Conservation (phyloP, 2,797 vertebrate genomes). For the Acanthopagrus latus region DNA sequence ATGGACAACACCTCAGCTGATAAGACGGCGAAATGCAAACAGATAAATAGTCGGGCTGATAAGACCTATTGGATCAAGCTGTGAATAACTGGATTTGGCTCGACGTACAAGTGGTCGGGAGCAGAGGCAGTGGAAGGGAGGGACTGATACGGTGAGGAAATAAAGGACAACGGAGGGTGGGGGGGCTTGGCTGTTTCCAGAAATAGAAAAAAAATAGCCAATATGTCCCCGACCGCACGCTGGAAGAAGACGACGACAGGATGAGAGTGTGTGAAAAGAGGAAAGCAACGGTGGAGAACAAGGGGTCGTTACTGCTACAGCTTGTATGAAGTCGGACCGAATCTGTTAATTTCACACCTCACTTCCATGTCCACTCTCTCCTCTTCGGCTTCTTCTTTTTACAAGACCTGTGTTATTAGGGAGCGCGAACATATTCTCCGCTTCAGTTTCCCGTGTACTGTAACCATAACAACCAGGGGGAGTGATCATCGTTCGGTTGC, state of each 20-base stretch:
- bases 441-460: slow-evolving; percentile 42
- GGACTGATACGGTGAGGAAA: slow-evolving; percentile 33
- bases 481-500: slow-evolving; percentile 24
- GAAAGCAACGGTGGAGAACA: slow-evolving; percentile 53
- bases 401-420: slow-evolving; percentile 48
- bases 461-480: slow-evolving; percentile 68
- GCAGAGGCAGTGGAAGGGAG: slow-evolving; percentile 28
- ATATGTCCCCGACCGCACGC: slow-evolving; percentile 34
- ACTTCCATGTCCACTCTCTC: slow-evolving; percentile 50
- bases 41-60: slow-evolving; percentile 56
- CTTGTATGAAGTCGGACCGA: slow-evolving; percentile 56
- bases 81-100: slow-evolving; percentile 46
- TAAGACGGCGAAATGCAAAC: slow-evolving; percentile 58
- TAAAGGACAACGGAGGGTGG: slow-evolving; percentile 30
- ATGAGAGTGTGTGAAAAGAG: slow-evolving; percentile 38
- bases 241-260: slow-evolving; percentile 36
- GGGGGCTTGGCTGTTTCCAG: slow-evolving; percentile 32
- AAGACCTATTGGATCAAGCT: slow-evolving; percentile 49
- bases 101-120: slow-evolving; percentile 28
- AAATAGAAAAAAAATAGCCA: slow-evolving; percentile 48
- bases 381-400: slow-evolving; percentile 40
- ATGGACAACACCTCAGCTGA: slow-evolving; percentile 61
- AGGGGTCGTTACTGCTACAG: slow-evolving; percentile 48
- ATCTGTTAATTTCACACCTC: slow-evolving; percentile 75
- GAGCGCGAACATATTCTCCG: slow-evolving; percentile 46